These are phyloP conservation scores for Pipistrellus pygmaeus DNA, from an alignment of 2,797 vertebrate genomes.

Conservation along the genomic window DNA sequence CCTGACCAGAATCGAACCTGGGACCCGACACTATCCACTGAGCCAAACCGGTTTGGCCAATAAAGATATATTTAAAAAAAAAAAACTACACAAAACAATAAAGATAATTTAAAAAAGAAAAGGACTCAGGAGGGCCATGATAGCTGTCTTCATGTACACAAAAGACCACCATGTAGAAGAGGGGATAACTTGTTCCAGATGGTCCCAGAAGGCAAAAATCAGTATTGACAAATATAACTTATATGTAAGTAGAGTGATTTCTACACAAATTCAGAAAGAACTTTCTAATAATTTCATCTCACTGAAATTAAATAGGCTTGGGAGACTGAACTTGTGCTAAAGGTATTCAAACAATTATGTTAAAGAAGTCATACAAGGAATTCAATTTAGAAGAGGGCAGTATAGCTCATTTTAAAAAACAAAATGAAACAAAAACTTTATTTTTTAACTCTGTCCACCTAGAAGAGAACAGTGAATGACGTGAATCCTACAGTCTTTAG, in stretches of 20 bases:
- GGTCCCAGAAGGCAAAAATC: background rate
- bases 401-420: background rate
- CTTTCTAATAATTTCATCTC: slow-evolving; percentile 10
- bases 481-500: background rate
- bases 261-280: background rate
- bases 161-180: background rate
- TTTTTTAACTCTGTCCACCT: background rate
- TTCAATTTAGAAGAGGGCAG: background rate
- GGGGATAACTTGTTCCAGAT: background rate
- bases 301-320: slow-evolving; percentile 42
- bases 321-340: background rate
- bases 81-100: too few species aligned
- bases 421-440: background rate
- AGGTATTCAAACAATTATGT: background rate
- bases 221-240: slow-evolving; percentile 5
- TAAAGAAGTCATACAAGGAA: slow-evolving; percentile 37
- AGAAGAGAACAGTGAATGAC: background rate
- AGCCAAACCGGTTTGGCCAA: too few species aligned
- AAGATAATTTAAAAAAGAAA: too few species aligned
- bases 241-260: background rate
- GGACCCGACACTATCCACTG: too few species aligned
- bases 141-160: background rate
- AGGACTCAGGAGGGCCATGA: background rate
- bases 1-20: too few species aligned
- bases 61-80: too few species aligned